phyloP scores from a whole-genome alignment of 1,140 invertebrate genomes.

The Laupala kohalensis region DNA sequence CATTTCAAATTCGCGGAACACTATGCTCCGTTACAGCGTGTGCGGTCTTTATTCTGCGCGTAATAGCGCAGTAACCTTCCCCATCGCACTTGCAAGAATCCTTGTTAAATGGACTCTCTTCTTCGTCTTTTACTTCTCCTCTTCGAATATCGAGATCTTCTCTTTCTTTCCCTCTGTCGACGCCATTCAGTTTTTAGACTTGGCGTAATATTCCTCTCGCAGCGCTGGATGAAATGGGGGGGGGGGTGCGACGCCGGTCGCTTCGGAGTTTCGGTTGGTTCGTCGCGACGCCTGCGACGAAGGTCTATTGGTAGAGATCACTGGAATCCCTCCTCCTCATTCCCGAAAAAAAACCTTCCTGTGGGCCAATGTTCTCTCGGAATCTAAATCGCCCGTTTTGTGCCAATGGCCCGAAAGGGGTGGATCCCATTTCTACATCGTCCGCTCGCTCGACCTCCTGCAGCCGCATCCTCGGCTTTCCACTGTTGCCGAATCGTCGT shows the following conservation, averaged over 20 bases:
- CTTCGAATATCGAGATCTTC: neutral
- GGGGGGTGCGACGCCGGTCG: neutral
- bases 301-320: neutral
- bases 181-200: neutral
- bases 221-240: neutral
- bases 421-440: neutral
- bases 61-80: neutral
- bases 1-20: neutral
- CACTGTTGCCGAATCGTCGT: neutral
- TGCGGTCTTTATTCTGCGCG: neutral
- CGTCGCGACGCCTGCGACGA: neutral
- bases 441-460: neutral
- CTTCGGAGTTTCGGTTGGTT: neutral
- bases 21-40: neutral
- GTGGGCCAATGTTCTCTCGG: constrained; percentile 7
- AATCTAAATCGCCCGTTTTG: constrained; percentile 9
- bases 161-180: neutral
- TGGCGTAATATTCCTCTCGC: neutral
- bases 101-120: neutral
- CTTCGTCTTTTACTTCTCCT: too few relatives aligned
- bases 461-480: neutral
- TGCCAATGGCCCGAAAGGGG: constrained; percentile 10
- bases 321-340: constrained; percentile 5
- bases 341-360: constrained; percentile 3
- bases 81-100: neutral